Evolutionary conservation across 2,888 invertebrate genomes (phyloP).

Genomic region (Rotaria macrura): DNA sequence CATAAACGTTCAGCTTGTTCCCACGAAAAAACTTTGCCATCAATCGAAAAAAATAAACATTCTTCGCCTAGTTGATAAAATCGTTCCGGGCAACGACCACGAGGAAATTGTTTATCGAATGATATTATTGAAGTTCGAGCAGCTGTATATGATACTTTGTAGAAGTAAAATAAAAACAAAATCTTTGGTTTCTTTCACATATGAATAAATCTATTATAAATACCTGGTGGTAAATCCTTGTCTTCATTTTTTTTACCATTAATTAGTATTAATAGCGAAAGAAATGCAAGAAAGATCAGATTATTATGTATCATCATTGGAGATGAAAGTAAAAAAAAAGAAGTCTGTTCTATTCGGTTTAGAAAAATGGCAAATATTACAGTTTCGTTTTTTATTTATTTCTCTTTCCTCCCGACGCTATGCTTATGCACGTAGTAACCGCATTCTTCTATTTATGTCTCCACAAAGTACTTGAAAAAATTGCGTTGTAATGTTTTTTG

Average conservation of each 20-base stretch:
- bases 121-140: not conserved
- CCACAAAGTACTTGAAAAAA: not conserved
- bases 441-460: not conserved
- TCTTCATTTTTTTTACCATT: not conserved
- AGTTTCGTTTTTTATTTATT: not conserved
- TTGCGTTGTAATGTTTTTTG: not conserved
- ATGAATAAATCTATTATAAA: no score
- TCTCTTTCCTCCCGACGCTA: not conserved
- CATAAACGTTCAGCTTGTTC: not conserved
- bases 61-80: not conserved
- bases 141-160: not conserved
- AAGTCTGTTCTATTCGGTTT: not conserved
- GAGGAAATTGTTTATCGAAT: not conserved
- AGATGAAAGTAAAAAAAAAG: not conserved
- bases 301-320: not conserved
- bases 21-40: not conserved
- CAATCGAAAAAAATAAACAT: not conserved
- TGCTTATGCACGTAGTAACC: not conserved
- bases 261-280: not conserved
- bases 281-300: not conserved
- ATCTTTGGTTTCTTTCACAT: no score
- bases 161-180: not conserved
- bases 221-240: not conserved
- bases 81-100: slow-evolving; percentile 1
- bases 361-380: not conserved